Conservation (phyloP, 92 coral and sea anemone genomes). For the Phymanthus crucifer region DNA sequence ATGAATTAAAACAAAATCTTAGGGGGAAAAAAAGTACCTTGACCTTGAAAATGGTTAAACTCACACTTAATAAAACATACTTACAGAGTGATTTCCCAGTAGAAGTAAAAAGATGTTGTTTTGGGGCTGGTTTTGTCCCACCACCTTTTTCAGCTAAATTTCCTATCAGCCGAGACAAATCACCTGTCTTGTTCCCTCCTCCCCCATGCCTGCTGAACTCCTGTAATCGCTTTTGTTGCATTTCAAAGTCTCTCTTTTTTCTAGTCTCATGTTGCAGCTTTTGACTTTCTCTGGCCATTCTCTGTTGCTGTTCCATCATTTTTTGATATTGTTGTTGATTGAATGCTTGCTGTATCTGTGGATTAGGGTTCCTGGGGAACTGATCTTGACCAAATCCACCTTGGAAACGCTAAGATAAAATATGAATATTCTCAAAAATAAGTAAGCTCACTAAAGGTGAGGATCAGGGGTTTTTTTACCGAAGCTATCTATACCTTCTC, state of each 20-base stretch:
- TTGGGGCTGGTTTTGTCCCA: conserved; percentile 32
- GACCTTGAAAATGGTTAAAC: no score
- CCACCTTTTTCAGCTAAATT: conserved; percentile 62
- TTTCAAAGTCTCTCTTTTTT: conserved; percentile 83
- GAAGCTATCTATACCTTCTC: no score
- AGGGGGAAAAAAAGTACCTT: background rate
- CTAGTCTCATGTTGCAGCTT: conserved; percentile 66
- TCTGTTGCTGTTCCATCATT: conserved; percentile 72
- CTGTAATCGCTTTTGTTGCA: conserved; percentile 76
- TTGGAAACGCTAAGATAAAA: background rate
- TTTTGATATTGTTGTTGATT: conserved; percentile 64
- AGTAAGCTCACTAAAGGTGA: no score
- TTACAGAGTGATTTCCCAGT: conserved; percentile 27
- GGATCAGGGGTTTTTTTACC: no score
- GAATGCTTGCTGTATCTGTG: conserved; percentile 25
- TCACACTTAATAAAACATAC: background rate
- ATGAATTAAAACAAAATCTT: background rate
- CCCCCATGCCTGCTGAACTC: conserved; percentile 60
- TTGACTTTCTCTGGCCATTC: conserved; percentile 62
- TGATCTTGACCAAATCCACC: conserved; percentile 17
- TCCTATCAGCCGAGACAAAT: conserved; percentile 78
- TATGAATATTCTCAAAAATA: background rate
- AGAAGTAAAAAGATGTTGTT: conserved; percentile 16
- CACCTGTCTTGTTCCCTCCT: conserved; percentile 46
- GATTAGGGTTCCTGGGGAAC: conserved; percentile 10